Evolutionary conservation across 1,140 invertebrate species (phyloP).

Genomic region (Amphibalanus amphitrite): DNA sequence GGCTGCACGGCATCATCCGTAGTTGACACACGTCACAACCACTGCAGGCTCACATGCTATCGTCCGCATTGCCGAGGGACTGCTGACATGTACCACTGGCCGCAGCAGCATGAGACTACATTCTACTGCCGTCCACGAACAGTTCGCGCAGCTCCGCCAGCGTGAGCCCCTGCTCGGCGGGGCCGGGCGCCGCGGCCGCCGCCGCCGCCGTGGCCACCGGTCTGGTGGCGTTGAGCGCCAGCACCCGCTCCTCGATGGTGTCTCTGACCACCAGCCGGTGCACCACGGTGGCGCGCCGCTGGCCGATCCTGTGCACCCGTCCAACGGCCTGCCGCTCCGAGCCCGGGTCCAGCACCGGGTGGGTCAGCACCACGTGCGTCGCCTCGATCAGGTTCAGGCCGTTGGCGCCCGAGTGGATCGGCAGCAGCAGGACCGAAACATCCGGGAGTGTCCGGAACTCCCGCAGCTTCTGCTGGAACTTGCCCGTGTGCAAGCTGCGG

Average conservation of each 20-base stretch:
- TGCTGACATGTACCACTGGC: too few relatives aligned
- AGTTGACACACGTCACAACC: too few relatives aligned
- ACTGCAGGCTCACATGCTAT: too few relatives aligned
- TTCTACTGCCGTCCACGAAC: background rate
- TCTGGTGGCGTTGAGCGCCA: background rate
- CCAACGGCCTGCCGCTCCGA: constrained; percentile 61
- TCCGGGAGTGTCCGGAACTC: constrained; percentile 28
- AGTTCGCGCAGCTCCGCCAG: background rate
- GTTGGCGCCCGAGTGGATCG: constrained; percentile 47
- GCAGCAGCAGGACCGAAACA: constrained; percentile 46
- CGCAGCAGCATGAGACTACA: too few relatives aligned
- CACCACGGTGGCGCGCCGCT: constrained; percentile 37
- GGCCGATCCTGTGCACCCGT: constrained; percentile 57
- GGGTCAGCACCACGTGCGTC: constrained; percentile 54
- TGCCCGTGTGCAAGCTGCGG: constrained; percentile 24
- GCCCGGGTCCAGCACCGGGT: constrained; percentile 52
- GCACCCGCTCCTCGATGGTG: constrained; percentile 52
- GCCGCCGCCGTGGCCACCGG: too few relatives aligned
- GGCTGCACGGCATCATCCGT: too few relatives aligned
- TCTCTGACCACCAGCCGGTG: constrained; percentile 42
- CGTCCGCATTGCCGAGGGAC: too few relatives aligned
- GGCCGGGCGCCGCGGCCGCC: too few relatives aligned
- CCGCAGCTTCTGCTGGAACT: constrained; percentile 28
- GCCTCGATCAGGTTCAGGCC: constrained; percentile 64
- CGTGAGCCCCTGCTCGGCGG: background rate